Percentiles rank a stretch among this genome's conserved stretches.
These are phyloP conservation scores for Sinosuthora webbiana DNA, from an alignment of 2,113 vertebrate species.

Conservation along the genomic window DNA sequence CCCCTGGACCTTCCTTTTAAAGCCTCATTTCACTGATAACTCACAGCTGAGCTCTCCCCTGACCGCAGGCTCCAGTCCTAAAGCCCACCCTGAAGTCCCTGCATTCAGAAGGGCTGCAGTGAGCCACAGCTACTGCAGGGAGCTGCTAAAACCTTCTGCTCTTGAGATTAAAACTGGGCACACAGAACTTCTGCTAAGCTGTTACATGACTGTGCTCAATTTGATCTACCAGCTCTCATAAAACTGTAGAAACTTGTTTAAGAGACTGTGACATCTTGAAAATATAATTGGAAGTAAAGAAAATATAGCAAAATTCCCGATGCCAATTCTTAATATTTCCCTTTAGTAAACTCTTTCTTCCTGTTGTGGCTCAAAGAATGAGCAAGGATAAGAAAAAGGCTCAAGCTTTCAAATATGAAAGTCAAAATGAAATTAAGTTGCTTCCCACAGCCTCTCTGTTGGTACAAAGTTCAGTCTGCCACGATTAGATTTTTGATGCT, in stretches of 20 bases:
- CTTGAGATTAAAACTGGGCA: background rate
- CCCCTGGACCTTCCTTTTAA: rapidly evolving
- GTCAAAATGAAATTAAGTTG: background rate
- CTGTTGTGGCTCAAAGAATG: background rate
- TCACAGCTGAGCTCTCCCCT: background rate
- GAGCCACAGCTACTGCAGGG: background rate
- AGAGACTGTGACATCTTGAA: background rate
- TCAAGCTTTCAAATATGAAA: background rate
- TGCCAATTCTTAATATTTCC: background rate
- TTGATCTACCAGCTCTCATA: background rate
- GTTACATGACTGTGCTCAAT: background rate
- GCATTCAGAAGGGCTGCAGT: background rate
- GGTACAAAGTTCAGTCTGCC: background rate
- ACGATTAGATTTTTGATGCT: background rate
- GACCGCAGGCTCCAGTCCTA: background rate
- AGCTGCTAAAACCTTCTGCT: background rate
- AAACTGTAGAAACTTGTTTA: background rate
- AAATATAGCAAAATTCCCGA: background rate
- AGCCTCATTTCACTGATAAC: background rate
- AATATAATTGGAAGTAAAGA: background rate
- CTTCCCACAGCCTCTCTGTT: background rate
- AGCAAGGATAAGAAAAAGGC: background rate
- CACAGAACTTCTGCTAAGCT: background rate
- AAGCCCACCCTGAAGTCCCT: background rate
- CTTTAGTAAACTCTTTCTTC: background rate